Evolutionary conservation across 2,797 vertebrate species (phyloP), one percentile per base, ranked within the genome.

Genomic region (Cheirogaleus major): DNA sequence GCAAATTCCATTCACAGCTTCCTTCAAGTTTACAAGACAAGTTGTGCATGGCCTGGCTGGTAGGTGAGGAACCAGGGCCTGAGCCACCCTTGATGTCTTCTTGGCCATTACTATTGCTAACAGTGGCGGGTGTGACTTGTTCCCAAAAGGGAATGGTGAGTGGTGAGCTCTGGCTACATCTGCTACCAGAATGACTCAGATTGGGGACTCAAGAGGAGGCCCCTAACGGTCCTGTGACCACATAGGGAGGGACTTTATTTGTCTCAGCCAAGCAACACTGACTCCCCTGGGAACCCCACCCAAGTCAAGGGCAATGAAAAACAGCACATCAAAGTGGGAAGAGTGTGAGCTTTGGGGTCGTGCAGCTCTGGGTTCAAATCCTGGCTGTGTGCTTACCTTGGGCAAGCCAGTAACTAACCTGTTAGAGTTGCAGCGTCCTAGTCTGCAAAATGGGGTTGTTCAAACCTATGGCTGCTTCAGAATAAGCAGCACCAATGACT

Each of bases 131-230:
- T 17, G 1, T 7, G 7, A 89, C 7, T 35, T 12, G n/a, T n/a
- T 80, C 57, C 59, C 14, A 0, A 43, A 72, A 88, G 61, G 32
- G 25, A 81, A 43, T 50, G 20, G 7, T 35, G 23, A 82, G n/a
- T 8, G 12, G 65, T 27, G 23, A 82, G 38, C 11, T 7, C 45
- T 1, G 18, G 52, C 55, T 78, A 8, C 22, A 15, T 15, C 83
- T 38, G 6, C 32, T 50, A 32, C 45, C 22, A 52, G 17, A 32
- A 22, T 55, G 84, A 55, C 76, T 84, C 35, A 73, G 27, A 38
- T 25, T 48, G 7, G 27, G 59, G 52, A 48, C 65, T 11, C 0
- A 0, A 75, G 48, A 52, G 45, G 20, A 72, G 23, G 20, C 17
- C 25, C 48, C 48, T 18, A 3, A 10, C 2, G 0, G 61, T 65